Conservation (phyloP, 2,797 vertebrate species). For the Gallinago nigripennis region DNA sequence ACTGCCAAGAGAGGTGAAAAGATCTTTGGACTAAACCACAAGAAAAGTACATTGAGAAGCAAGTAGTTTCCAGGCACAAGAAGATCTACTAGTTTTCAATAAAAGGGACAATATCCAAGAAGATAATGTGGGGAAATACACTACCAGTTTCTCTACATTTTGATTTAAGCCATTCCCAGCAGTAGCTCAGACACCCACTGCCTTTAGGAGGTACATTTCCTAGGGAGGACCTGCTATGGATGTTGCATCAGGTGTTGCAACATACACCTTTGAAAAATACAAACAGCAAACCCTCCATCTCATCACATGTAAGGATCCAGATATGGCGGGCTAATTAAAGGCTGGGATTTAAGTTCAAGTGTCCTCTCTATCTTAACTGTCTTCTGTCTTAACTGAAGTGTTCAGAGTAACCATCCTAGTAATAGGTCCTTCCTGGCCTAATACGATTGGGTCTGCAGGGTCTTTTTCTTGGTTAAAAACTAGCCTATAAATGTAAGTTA, state of each 20-base stretch:
- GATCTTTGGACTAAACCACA: not conserved
- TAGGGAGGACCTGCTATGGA: not conserved
- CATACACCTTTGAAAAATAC: not conserved
- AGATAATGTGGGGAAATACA: not conserved
- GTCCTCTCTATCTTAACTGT: not conserved
- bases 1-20: not conserved
- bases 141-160: not conserved
- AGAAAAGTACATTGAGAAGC: not conserved
- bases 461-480: not conserved
- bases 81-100: not conserved
- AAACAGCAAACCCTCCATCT: not conserved
- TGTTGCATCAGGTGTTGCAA: not conserved
- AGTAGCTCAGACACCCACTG: not conserved
- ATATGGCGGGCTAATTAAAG: not conserved
- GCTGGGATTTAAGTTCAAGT: not conserved
- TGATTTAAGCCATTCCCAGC: not conserved
- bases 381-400: not conserved
- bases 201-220: not conserved
- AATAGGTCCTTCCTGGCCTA: not conserved
- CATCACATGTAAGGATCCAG: not conserved
- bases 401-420: not conserved
- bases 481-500: not conserved
- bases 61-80: not conserved
- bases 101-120: not conserved
- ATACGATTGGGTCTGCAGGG: not conserved